Base-by-base conservation (phyloP, 1,140 invertebrate genomes). In the Trinorchestia longiramus region DNA sequence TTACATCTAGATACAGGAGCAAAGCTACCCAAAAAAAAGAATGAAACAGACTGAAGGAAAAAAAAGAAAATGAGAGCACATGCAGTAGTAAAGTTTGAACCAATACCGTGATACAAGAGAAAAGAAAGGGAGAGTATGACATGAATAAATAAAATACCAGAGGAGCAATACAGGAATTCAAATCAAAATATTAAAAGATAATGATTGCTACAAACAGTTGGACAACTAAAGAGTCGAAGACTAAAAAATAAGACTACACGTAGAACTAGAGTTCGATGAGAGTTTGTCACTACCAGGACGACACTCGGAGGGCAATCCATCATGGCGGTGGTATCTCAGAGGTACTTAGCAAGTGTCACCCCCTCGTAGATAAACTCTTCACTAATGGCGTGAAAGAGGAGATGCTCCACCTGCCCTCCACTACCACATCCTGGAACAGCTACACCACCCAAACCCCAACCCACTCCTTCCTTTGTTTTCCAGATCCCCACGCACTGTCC, bases 321-420 rank as follows among this genome's bases (percentile, higher is more conserved):
- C 88, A 91, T 91, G 88, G 43, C 88, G 11, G 88, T 42, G 11
- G 88, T 91, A 91, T 91, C 88, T 42, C 88, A 42, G 88, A 91
- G 88, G 88, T 91, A 91, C 88, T 91, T 91, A 91, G 88, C 88
- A 42, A 91, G 88, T 91, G 88, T 91, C 88, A 91, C 88, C 88
- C 41, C 41, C 41, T 91, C 41, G 43, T 91, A 91, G 88, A 91
- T 91, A 91, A 91, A 91, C 41, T 44, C 88, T 91, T 91, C 88
- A 91, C 88, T 91, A 91, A 91, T 91, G 88, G 88, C 88, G 88
- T 91, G 88, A 91, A 91, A 91, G 88, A 91, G 88, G 88, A 91
- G 88, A 91, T 91, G 41, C 88, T 41, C 88, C 88, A 91, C 41
- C 88, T 8, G 43, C 88, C 88, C 43, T 44, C 88, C 43, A 42